A percentile compares a stretch with the other conserved stretches of the same genome.
phyloP scores from a whole-genome alignment of 2,113 vertebrate species.

The Suricata suricatta region DNA sequence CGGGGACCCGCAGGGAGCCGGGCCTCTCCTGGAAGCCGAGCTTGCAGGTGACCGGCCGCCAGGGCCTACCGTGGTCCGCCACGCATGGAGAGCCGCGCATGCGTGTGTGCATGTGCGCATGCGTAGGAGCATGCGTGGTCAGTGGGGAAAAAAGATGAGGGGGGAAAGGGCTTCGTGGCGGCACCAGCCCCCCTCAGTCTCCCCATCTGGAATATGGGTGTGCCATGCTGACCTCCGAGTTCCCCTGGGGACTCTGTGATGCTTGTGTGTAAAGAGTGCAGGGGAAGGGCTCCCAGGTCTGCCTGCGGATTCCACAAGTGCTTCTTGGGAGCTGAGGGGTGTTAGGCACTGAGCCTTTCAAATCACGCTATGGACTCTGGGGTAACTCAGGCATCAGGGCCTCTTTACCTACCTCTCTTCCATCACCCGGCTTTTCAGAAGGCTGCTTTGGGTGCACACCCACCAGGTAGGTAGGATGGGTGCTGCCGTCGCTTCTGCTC shows the following conservation, averaged over 20 bases:
- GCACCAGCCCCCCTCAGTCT: fast-evolving
- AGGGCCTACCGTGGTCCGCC: neutral
- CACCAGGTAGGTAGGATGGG: neutral
- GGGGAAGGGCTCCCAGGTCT: too few species aligned
- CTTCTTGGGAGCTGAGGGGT: neutral
- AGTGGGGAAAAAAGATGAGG: neutral
- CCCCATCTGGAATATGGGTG: neutral
- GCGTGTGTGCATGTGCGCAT: too few species aligned
- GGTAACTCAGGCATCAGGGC: neutral
- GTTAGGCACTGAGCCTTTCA: neutral
- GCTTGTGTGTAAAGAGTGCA: neutral
- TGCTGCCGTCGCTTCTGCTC: fast-evolving
- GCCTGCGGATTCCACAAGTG: neutral
- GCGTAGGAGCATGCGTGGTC: too few species aligned
- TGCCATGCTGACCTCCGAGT: fast-evolving
- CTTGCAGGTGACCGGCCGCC: neutral
- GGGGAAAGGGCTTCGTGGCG: neutral
- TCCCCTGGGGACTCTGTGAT: neutral
- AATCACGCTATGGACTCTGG: neutral
- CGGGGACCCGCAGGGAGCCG: neutral
- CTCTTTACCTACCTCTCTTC: neutral
- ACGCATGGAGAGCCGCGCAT: neutral
- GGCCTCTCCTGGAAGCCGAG: neutral
- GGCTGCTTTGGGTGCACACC: neutral
- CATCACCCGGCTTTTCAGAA: neutral